A percentile compares a stretch with the other conserved stretches of the same genome.
Conservation (phyloP, 92 coral and sea anemone genomes). For the Siderastrea siderea region DNA sequence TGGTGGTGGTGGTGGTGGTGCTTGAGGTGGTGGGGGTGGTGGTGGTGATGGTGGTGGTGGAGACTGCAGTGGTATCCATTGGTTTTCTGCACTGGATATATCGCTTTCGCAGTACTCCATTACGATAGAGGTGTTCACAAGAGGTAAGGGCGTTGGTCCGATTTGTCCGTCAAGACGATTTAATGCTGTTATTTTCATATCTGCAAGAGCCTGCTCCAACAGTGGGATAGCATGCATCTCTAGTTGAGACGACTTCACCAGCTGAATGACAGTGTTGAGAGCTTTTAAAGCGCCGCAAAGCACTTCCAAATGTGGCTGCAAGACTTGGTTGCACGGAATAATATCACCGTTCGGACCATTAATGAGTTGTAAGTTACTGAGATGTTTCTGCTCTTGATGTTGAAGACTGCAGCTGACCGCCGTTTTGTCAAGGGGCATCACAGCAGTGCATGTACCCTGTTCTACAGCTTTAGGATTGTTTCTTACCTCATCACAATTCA, state of each 20-base stretch:
- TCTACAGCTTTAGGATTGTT: not conserved
- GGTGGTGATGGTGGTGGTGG: not conserved
- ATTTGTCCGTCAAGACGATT: constrained; percentile 6
- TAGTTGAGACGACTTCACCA: constrained; percentile 12
- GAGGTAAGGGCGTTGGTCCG: not conserved
- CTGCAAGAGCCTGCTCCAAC: constrained; percentile 32
- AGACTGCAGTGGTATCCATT: not conserved
- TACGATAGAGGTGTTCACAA: constrained; percentile 14
- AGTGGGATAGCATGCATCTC: constrained; percentile 34
- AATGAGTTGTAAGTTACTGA: not conserved
- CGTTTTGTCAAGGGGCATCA: not conserved
- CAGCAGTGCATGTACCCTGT: not conserved
- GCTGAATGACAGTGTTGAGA: constrained; percentile 1
- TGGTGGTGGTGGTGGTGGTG: not conserved
- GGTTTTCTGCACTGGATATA: not conserved
- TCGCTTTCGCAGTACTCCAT: constrained; percentile 31
- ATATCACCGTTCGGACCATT: not conserved
- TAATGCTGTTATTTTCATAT: constrained; percentile 28
- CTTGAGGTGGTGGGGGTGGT: not conserved
- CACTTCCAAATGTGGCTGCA: constrained; percentile 13
- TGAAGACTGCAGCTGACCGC: not conserved
- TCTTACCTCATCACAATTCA: not conserved
- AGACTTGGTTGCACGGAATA: not conserved
- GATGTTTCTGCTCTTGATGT: constrained; percentile 9
- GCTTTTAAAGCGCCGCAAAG: constrained; percentile 36